Conservation (phyloP, 2,113 vertebrate species). For the Glaucomys volans region DNA sequence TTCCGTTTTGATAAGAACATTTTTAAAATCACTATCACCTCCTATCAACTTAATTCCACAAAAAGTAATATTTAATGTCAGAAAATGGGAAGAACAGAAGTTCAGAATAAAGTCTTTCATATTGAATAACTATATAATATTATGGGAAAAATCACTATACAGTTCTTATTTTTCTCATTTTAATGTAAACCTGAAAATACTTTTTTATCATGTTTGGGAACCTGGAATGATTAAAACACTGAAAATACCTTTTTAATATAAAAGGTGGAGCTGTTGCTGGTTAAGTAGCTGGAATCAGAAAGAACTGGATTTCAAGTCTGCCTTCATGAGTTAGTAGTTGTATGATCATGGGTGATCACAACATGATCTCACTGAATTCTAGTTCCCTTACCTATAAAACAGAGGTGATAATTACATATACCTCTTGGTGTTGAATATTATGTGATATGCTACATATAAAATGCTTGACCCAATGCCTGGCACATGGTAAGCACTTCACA, state of each 20-base stretch:
- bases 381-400: constrained; percentile 23
- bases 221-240: neutral
- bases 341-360: neutral
- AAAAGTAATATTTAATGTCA: neutral
- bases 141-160: neutral
- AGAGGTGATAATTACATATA: neutral
- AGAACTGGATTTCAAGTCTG: constrained; percentile 2
- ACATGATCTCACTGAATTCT: neutral
- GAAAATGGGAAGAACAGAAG: neutral
- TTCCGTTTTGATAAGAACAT: constrained; percentile 18
- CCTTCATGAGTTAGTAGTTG: neutral
- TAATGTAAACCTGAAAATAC: constrained; percentile 1
- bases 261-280: neutral
- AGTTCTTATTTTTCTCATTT: constrained; percentile 49
- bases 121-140: neutral
- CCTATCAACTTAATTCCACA: constrained; percentile 14
- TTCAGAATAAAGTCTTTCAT: constrained; percentile 30
- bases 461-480: neutral
- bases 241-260: constrained; percentile 40
- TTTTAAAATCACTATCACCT: neutral
- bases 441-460: neutral
- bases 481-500: neutral
- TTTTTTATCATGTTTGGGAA: neutral
- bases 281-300: neutral
- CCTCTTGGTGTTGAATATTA: neutral